Percentiles rank a stretch among this genome's conserved stretches.
phyloP scores from a whole-genome alignment of 2,113 vertebrate species.

The Prionailurus viverrinus region DNA sequence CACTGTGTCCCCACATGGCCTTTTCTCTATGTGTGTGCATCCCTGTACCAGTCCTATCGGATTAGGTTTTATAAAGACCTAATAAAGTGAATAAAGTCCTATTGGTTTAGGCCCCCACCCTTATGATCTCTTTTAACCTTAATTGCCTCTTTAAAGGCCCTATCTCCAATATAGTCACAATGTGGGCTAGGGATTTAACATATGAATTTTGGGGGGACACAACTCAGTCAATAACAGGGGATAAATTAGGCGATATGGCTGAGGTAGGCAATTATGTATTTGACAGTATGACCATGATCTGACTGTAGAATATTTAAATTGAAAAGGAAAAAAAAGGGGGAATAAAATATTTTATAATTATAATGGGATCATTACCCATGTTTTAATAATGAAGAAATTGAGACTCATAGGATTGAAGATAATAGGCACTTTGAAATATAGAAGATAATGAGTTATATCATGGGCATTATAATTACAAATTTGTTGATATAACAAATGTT shows the following conservation, averaged over 20 bases:
- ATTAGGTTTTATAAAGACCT: background rate
- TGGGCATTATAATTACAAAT: background rate
- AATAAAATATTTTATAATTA: slow-evolving; percentile 49
- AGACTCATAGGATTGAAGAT: background rate
- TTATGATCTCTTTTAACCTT: background rate
- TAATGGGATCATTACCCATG: background rate
- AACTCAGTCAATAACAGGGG: background rate
- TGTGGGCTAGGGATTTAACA: background rate
- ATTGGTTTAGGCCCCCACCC: background rate
- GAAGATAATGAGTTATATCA: background rate
- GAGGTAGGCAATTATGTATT: background rate
- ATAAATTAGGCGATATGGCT: background rate
- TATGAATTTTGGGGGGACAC: background rate
- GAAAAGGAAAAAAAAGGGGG: background rate
- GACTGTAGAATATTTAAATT: background rate
- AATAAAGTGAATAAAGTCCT: background rate
- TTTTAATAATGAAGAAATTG: slow-evolving; percentile 3
- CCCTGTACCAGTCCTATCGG: background rate
- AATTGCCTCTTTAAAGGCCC: background rate
- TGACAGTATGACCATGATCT: background rate
- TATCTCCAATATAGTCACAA: background rate
- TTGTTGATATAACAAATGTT: slow-evolving; percentile 15
- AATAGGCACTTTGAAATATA: background rate
- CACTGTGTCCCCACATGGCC: background rate
- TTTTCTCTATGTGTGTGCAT: background rate